Percentiles rank a stretch among this genome's conserved stretches.
phyloP scores from a whole-genome alignment of 1,140 invertebrate species.

The Lepeophtheirus salmonis region DNA sequence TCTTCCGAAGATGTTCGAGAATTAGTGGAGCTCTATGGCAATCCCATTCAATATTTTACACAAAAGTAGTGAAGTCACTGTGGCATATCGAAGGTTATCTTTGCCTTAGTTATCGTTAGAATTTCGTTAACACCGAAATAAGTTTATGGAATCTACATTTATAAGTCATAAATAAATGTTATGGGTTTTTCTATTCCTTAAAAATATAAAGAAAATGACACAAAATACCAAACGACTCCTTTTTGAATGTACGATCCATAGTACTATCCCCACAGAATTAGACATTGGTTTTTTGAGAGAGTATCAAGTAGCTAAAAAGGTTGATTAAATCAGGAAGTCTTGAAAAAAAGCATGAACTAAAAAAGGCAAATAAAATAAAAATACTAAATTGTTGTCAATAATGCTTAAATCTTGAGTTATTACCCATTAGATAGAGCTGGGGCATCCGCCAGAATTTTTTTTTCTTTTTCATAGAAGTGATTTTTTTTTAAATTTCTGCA shows the following conservation, averaged over 20 bases:
- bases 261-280: conserved; percentile 18
- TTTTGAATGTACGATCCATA: too few species aligned
- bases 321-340: conserved; percentile 27
- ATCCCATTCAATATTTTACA: conserved; percentile 33
- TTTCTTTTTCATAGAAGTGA: too few species aligned
- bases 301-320: conserved; percentile 33
- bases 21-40: conserved; percentile 36
- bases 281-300: conserved; percentile 27
- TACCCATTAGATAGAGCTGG: too few species aligned
- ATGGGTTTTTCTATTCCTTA: conserved; percentile 23
- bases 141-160: conserved; percentile 25
- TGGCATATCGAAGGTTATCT: conserved; percentile 26
- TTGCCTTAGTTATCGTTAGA: conserved; percentile 25
- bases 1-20: conserved; percentile 27
- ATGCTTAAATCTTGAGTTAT: conserved; percentile 38
- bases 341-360: conserved; percentile 23
- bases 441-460: too few species aligned
- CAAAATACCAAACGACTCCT: conserved; percentile 19
- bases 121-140: conserved; percentile 24
- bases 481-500: too few species aligned
- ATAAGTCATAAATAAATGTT: conserved; percentile 25
- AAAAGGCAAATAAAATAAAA: conserved; percentile 25
- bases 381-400: conserved; percentile 33
- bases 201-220: conserved; percentile 15
- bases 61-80: conserved; percentile 27